These are phyloP conservation scores for Clarias macrocephalus DNA, from an alignment of 2,113 vertebrate species.

Conservation along the genomic window DNA sequence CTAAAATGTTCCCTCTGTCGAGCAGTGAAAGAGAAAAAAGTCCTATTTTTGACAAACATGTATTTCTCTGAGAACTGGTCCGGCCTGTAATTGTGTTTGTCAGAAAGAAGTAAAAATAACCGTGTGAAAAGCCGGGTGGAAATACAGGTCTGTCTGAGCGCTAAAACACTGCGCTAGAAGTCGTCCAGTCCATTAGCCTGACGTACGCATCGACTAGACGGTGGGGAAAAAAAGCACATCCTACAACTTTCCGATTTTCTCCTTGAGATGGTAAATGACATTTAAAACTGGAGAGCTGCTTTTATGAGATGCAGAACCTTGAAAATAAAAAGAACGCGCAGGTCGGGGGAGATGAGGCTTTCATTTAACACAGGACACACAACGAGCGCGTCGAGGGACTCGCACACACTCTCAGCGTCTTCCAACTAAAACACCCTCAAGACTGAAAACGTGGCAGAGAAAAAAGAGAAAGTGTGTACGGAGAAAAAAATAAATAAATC, in stretches of 20 bases:
- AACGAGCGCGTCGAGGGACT: not conserved
- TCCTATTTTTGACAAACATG: not conserved
- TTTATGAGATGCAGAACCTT: not conserved
- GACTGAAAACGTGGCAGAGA: not conserved
- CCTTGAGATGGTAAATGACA: constrained; percentile 18
- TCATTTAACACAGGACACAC: not conserved
- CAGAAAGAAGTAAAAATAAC: not conserved
- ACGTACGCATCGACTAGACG: not conserved
- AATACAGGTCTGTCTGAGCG: not conserved
- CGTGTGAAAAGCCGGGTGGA: not conserved
- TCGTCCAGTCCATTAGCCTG: not conserved
- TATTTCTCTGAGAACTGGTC: not conserved
- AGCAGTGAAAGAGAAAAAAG: not conserved
- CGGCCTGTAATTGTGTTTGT: not conserved
- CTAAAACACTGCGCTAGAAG: not conserved
- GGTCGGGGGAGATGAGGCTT: not conserved
- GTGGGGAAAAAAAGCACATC: not conserved
- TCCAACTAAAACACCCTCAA: not conserved
- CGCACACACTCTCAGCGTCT: not conserved
- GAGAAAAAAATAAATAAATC: not conserved
- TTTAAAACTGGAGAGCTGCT: not conserved
- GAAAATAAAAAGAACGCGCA: not conserved
- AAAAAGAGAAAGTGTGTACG: not conserved
- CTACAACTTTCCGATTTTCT: constrained; percentile 13
- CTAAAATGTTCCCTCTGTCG: not conserved